Base-by-base conservation (phyloP, 1,140 invertebrate genomes). In the Spodoptera frugiperda region DNA sequence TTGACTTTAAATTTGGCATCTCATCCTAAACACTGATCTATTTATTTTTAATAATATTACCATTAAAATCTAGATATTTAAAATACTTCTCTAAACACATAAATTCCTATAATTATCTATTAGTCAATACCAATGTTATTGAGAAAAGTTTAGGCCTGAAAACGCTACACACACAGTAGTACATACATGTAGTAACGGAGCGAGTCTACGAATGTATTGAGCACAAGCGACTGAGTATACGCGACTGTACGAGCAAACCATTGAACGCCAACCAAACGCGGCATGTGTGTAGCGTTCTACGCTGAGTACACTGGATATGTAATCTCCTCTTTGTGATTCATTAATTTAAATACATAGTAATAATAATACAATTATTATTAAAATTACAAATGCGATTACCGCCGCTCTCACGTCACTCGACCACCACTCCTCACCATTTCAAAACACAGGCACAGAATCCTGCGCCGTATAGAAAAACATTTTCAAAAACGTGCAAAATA, bases 1-100 rank as follows among this genome's bases (percentile, higher is more conserved):
- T 94, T 94, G 92, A 94, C 92, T 94, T 93, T 93, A 91, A 91
- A 92, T 94, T 94, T 94, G 92, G 92, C 92, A 94, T 91, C 91
- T 94, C 91, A 85, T 91, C 85, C 92, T 94, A 94, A 92, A 94
- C 91, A 92, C 88, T 89, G 91, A 94, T 91, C 91, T 91, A 88
- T 86, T 89, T 89, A 80, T 85, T 81, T 85, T 89, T 88, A 88
- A 87, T 91, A 87, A 85, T 89, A 87, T 87, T 89, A 85, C 77
- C 76, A 82, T 85, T 87, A 89, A 84, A 85, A 84, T 84, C 91
- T 93, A 94, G 89, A 93, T 94, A 92, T 94, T 94, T 93, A 94
- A 93, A 94, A 94, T 94, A 94, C 92, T 92, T 92, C 77, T 94
- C 92, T 94, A 94, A 94, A 94, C 92, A 94, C 91, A 91, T 93